Percentiles rank a stretch among this genome's conserved stretches.
phyloP scores from a whole-genome alignment of 2,113 vertebrate species.

The Catharus minimus region DNA sequence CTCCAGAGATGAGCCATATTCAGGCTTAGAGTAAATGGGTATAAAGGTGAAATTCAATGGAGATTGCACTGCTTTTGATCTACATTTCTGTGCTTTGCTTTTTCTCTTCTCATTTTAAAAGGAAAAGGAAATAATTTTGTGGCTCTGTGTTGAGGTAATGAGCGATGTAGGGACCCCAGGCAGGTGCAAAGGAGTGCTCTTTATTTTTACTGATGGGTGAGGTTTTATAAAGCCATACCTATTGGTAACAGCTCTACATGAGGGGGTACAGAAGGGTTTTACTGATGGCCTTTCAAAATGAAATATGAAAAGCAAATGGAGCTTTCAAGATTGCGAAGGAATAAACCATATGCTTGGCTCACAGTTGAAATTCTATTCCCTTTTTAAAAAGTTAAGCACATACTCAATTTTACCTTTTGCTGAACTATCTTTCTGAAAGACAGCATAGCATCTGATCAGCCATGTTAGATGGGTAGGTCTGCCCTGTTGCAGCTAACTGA shows the following conservation, averaged over 20 bases:
- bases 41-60: background rate
- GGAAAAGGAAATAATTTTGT: background rate
- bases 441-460: background rate
- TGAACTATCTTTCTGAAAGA: background rate
- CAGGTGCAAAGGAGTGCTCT: background rate
- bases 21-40: background rate
- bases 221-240: background rate
- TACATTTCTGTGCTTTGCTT: background rate
- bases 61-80: background rate
- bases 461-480: background rate
- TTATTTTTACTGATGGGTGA: background rate
- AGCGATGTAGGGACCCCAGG: background rate
- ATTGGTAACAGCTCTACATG: background rate
- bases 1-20: background rate
- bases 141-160: background rate
- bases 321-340: background rate
- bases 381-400: background rate
- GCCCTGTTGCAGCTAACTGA: background rate
- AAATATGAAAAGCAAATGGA: background rate
- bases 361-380: background rate
- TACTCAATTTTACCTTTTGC: background rate
- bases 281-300: background rate
- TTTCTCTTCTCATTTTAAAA: background rate
- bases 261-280: background rate
- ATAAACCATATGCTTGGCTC: background rate